Conservation (phyloP, 2,797 vertebrate genomes). For the Anableps anableps region DNA sequence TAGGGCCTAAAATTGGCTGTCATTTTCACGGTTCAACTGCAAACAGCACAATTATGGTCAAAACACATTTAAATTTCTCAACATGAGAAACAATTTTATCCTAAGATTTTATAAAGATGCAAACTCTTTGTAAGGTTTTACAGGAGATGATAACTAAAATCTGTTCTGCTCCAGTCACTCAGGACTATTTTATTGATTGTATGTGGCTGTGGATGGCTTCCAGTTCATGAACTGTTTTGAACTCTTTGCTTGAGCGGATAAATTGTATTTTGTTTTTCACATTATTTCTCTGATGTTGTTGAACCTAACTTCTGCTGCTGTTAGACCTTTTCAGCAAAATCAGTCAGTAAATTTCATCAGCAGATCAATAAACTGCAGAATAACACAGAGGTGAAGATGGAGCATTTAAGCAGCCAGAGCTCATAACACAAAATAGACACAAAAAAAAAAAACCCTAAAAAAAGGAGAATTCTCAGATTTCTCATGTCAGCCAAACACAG, state of each 20-base stretch:
- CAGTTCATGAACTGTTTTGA: slow-evolving; percentile 1
- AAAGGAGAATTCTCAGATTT: background rate
- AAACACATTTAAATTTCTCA: background rate
- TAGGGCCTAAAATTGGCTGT: background rate
- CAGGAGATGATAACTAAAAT: background rate
- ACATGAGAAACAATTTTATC: background rate
- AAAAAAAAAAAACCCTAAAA: background rate
- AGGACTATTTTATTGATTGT: slow-evolving; percentile 32
- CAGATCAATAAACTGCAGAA: background rate
- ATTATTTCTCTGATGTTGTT: background rate
- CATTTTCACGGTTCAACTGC: background rate
- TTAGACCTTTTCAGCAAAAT: background rate
- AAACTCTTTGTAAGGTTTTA: background rate
- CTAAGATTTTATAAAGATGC: background rate
- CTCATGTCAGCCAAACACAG: background rate
- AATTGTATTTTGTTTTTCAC: slow-evolving; percentile 5
- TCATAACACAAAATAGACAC: background rate
- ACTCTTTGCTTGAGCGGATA: background rate
- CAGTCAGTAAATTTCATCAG: background rate
- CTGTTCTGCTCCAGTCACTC: slow-evolving; percentile 32
- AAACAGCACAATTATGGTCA: background rate
- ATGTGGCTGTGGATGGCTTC: slow-evolving; percentile 6
- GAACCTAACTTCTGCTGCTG: slow-evolving; percentile 5
- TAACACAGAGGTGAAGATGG: slow-evolving; percentile 2
- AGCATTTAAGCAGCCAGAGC: background rate